A percentile compares a stretch with the other conserved stretches of the same genome.
These are phyloP conservation scores for Setipinna tenuifilis DNA, from an alignment of 2,797 vertebrate species.

Conservation along the genomic window DNA sequence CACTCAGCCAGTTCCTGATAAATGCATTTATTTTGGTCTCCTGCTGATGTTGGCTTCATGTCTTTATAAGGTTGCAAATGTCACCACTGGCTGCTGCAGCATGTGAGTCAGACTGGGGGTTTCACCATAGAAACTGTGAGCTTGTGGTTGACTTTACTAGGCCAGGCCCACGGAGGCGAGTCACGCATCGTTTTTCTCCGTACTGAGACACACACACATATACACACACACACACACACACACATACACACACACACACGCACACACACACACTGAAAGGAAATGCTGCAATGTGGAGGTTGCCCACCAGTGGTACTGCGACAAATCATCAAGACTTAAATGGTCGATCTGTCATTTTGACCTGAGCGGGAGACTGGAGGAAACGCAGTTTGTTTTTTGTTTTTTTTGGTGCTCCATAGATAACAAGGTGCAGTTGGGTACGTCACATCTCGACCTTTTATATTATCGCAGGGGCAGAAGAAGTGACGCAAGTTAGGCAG, in stretches of 20 bases:
- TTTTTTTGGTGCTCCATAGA: not conserved
- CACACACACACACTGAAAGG: no score
- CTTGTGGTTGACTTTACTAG: not conserved
- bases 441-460: not conserved
- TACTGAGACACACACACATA: not conserved
- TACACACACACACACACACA: no score
- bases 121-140: constrained; percentile 7
- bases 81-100: not conserved
- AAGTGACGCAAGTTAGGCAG: not conserved
- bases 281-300: not conserved
- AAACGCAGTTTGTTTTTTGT: not conserved
- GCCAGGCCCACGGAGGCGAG: not conserved
- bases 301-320: not conserved
- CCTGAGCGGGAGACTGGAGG: not conserved
- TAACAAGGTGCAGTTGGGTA: not conserved
- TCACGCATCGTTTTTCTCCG: not conserved
- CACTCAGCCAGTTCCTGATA: not conserved
- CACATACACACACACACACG: no score
- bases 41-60: constrained; percentile 2
- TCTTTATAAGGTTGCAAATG: constrained; percentile 14
- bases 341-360: not conserved
- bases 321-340: not conserved
- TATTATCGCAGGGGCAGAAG: not conserved
- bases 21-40: constrained; percentile 14
- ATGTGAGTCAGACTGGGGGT: constrained; percentile 5